phyloP scores from a whole-genome alignment of 2,888 invertebrate genomes.

The Drosophila formosana region DNA sequence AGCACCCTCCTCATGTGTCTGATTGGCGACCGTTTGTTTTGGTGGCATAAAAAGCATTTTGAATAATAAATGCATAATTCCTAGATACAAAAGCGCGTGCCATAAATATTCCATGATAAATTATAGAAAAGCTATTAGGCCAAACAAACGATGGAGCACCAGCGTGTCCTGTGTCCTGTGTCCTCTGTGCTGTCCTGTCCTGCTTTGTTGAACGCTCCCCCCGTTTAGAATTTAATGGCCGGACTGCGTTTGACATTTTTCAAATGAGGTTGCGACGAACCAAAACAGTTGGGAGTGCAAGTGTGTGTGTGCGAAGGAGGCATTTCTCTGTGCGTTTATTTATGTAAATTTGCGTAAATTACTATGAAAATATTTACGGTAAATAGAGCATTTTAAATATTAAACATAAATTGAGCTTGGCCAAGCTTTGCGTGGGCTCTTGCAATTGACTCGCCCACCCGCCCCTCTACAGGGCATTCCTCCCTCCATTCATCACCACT shows the following conservation, averaged over 20 bases:
- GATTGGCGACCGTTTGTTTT: slow-evolving; percentile 30
- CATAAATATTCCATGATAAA: slow-evolving; percentile 78
- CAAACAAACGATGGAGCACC: slow-evolving; percentile 64
- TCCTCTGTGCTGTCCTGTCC: slow-evolving; percentile 1
- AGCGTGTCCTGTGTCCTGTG: slow-evolving; percentile 2
- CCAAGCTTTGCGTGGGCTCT: slow-evolving; percentile 25
- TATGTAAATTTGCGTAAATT: slow-evolving; percentile 78
- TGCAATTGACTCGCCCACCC: slow-evolving; percentile 29
- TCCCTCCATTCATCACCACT: slow-evolving; percentile 1
- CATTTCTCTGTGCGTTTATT: slow-evolving; percentile 57
- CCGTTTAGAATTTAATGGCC: slow-evolving; percentile 41
- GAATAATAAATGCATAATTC: slow-evolving; percentile 79
- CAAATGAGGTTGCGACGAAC: slow-evolving; percentile 70
- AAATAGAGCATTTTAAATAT: slow-evolving; percentile 75
- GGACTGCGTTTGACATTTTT: slow-evolving; percentile 78
- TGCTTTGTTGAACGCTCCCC: slow-evolving; percentile 19
- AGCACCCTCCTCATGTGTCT: slow-evolving; percentile 1
- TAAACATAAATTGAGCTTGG: slow-evolving; percentile 53
- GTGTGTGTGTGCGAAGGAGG: slow-evolving; percentile 2
- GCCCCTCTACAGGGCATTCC: not conserved
- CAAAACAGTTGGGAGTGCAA: slow-evolving; percentile 33
- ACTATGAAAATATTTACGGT: slow-evolving; percentile 75
- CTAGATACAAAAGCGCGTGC: slow-evolving; percentile 75
- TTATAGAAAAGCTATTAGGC: slow-evolving; percentile 81
- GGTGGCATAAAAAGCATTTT: slow-evolving; percentile 63